Conservation (phyloP, 2,113 vertebrate species). For the Upupa epops region DNA sequence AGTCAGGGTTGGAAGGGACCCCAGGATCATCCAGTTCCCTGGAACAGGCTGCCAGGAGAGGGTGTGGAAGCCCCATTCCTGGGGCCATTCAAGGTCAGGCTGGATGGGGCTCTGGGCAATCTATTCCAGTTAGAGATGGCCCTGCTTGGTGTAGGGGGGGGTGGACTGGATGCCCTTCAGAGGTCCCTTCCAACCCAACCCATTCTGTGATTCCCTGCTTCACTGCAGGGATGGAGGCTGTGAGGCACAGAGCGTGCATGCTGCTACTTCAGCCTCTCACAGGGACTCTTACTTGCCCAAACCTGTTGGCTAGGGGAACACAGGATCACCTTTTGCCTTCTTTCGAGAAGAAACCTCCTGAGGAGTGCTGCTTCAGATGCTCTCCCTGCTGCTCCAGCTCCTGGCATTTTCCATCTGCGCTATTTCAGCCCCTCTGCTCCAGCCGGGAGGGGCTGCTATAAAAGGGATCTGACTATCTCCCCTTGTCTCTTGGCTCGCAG, state of each 20-base stretch:
- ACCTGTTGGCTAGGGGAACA: background rate
- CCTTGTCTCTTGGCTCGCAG: background rate
- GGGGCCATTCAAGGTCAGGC: no score
- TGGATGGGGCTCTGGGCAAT: no score
- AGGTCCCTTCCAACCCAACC: no score
- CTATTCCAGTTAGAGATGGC: no score
- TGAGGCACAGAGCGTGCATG: background rate
- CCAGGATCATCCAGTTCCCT: no score
- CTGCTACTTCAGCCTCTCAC: background rate
- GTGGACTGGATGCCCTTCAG: no score
- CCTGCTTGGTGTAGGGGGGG: no score
- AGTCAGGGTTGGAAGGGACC: no score
- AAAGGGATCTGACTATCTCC: constrained; percentile 25
- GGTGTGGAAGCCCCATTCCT: no score
- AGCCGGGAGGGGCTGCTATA: background rate
- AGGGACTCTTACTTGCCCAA: background rate
- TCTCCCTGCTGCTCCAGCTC: background rate
- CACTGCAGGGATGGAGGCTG: no score
- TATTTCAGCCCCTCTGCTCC: constrained; percentile 25
- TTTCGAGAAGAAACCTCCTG: background rate
- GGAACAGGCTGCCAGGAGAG: no score
- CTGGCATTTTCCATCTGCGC: background rate
- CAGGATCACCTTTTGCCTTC: background rate
- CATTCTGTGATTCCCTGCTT: no score
- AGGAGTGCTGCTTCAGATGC: background rate